Evolutionary conservation across 2,113 vertebrate genomes (phyloP).

Genomic region (Scolopax mira): DNA sequence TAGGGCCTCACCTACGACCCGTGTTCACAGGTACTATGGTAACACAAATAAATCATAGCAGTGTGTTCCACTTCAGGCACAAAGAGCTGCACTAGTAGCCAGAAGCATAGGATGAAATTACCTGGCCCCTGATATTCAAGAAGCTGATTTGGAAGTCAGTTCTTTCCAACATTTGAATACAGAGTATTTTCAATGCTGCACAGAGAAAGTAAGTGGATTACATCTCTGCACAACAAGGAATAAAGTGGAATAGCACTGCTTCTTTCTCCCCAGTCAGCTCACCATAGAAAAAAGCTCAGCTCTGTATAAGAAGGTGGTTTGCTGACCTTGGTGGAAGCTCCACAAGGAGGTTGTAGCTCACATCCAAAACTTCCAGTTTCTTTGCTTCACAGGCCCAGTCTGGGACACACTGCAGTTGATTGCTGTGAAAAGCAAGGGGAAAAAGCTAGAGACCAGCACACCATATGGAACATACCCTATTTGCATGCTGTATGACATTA

Average conservation of each 20-base stretch:
- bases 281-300: not conserved
- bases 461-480: not conserved
- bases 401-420: constrained; percentile 87
- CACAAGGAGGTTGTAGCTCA: constrained; percentile 87
- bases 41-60: not conserved
- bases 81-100: not conserved
- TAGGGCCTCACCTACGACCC: not conserved
- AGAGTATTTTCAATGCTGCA: not conserved
- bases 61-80: not conserved
- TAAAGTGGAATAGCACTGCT: not conserved
- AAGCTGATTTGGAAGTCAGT: not conserved
- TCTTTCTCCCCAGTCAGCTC: not conserved
- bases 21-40: not conserved
- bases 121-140: not conserved
- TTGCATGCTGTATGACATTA: not conserved
- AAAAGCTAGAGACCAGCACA: not conserved
- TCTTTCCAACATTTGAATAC: not conserved
- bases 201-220: not conserved
- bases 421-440: constrained; percentile 75
- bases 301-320: not conserved
- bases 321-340: constrained; percentile 88
- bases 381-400: constrained; percentile 95
- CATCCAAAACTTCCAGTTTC: constrained; percentile 90
- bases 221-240: not conserved
- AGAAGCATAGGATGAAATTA: not conserved